Evolutionary conservation across 2,888 invertebrate species (phyloP).

Genomic region (Cryptocephalus primarius): DNA sequence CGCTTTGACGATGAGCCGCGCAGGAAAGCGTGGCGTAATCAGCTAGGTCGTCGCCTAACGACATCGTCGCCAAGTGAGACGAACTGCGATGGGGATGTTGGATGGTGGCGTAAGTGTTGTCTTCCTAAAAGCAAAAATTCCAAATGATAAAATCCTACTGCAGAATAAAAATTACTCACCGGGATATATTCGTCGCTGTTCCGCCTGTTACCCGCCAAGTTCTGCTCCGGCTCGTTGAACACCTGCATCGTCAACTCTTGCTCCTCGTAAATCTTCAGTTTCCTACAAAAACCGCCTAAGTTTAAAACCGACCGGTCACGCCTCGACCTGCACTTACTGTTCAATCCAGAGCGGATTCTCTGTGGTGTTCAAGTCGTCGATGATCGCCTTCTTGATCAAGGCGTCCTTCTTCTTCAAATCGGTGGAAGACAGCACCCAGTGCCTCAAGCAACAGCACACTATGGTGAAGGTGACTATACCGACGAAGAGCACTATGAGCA

Average conservation of each 20-base stretch:
- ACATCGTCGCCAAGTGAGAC: slow-evolving; percentile 35
- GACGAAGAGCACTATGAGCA: slow-evolving; percentile 74
- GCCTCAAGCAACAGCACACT: slow-evolving; percentile 78
- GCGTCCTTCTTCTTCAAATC: slow-evolving; percentile 75
- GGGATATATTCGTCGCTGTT: slow-evolving; percentile 42
- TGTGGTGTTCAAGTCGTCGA: slow-evolving; percentile 78
- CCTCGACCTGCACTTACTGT: slow-evolving; percentile 48
- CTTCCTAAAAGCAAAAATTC: slow-evolving; percentile 40
- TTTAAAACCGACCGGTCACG: background rate
- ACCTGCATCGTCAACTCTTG: slow-evolving; percentile 92
- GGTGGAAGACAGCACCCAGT: slow-evolving; percentile 78
- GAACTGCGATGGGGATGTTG: slow-evolving; percentile 51
- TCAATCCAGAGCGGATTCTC: slow-evolving; percentile 91
- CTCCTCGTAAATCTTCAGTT: slow-evolving; percentile 80
- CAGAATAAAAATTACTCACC: slow-evolving; percentile 22
- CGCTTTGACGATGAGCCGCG: slow-evolving; percentile 29
- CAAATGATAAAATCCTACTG: background rate
- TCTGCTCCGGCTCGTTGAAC: slow-evolving; percentile 65
- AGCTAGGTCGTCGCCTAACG: slow-evolving; percentile 42
- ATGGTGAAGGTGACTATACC: slow-evolving; percentile 79
- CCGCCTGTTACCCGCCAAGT: slow-evolving; percentile 29
- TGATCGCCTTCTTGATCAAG: slow-evolving; percentile 68
- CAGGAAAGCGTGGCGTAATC: slow-evolving; percentile 57
- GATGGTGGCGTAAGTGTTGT: slow-evolving; percentile 74
- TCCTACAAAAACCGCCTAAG: slow-evolving; percentile 38